A percentile compares a stretch with the other conserved stretches of the same genome.
Conservation (phyloP, 2,113 vertebrate genomes). For the Nesospiza acunhae region DNA sequence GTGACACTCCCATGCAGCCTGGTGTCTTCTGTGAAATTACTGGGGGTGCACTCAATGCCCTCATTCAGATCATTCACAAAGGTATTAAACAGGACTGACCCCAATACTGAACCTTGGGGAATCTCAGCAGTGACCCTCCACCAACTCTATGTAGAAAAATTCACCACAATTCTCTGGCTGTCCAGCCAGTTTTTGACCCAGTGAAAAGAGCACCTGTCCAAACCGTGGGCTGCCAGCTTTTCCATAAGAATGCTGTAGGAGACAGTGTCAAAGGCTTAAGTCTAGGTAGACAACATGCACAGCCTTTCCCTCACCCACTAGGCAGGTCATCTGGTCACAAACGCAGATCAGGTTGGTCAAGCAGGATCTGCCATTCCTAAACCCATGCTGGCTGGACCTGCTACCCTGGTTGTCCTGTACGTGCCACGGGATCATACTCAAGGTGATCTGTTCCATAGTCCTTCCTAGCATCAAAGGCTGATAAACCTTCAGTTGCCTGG, state of each 20-base stretch:
- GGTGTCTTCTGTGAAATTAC: not conserved
- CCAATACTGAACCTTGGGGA: not conserved
- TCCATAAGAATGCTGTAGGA: not conserved
- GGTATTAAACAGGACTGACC: not conserved
- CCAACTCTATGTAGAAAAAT: not conserved
- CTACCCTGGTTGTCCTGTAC: rapidly evolving
- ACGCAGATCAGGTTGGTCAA: not conserved
- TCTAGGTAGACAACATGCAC: not conserved
- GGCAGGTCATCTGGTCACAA: not conserved
- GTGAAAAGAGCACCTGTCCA: not conserved
- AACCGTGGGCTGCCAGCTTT: rapidly evolving
- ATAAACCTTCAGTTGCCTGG: not conserved
- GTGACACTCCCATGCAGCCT: not conserved
- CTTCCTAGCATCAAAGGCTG: not conserved
- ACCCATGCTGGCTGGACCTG: not conserved
- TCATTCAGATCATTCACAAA: not conserved
- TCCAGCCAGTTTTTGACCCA: not conserved
- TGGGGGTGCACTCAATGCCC: rapidly evolving
- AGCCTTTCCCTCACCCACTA: not conserved
- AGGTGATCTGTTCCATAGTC: not conserved
- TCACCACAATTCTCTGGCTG: not conserved
- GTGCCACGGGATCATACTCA: rapidly evolving
- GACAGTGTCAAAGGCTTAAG: not conserved
- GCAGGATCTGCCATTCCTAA: not conserved
- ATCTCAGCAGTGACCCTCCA: not conserved